These are phyloP conservation scores for Ciconia maguari DNA, from an alignment of 2,113 vertebrate species.

Conservation along the genomic window DNA sequence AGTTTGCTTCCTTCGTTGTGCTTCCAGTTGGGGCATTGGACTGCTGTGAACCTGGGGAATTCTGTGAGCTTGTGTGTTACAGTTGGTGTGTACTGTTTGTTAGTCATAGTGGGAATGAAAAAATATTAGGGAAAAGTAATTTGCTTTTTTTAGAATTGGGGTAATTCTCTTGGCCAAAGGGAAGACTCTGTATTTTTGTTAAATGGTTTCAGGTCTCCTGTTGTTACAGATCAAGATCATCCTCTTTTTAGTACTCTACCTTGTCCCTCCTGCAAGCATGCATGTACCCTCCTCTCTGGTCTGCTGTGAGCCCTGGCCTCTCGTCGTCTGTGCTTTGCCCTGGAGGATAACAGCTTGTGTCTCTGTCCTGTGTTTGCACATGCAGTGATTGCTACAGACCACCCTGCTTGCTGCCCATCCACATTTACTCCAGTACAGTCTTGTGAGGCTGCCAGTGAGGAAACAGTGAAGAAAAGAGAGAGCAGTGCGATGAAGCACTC, in stretches of 20 bases:
- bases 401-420: neutral
- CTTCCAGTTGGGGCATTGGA: neutral
- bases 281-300: neutral
- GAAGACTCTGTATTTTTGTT: neutral
- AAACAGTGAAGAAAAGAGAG: neutral
- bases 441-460: neutral
- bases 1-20: neutral
- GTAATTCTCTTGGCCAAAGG: conserved; percentile 1
- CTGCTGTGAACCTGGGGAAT: neutral
- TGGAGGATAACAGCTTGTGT: neutral
- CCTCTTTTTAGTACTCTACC: neutral
- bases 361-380: neutral
- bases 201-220: neutral
- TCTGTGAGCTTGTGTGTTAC: neutral
- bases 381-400: neutral
- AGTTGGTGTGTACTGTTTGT: neutral
- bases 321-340: neutral
- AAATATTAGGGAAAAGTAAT: neutral
- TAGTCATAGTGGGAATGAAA: neutral
- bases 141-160: neutral
- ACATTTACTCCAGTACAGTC: neutral
- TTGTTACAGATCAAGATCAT: neutral
- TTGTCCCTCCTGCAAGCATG: neutral
- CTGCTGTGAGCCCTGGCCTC: neutral
- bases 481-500: neutral